phyloP scores from a whole-genome alignment of 2,888 invertebrate species.

The Drosophila nigricruria region DNA sequence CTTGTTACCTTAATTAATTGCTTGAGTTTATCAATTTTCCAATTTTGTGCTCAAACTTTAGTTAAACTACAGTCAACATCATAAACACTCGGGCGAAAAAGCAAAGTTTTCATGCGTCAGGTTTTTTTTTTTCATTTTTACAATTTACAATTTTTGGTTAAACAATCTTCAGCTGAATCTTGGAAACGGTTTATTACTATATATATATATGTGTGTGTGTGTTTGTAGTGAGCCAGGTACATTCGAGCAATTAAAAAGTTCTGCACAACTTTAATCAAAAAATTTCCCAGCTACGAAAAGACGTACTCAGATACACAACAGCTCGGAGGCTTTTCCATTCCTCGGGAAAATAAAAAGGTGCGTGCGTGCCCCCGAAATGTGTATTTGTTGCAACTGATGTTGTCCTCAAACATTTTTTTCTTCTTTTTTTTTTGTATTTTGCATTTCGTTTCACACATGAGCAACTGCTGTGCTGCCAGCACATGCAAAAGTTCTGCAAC shows the following conservation, averaged over 20 bases:
- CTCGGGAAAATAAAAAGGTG: constrained; percentile 47
- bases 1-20: constrained; percentile 6
- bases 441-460: constrained; percentile 76
- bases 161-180: constrained; percentile 34
- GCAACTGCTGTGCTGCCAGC: constrained; percentile 41
- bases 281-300: constrained; percentile 64
- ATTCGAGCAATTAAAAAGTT: constrained; percentile 73
- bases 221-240: constrained; percentile 17
- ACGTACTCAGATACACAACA: constrained; percentile 4
- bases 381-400: constrained; percentile 10
- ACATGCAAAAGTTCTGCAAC: constrained; percentile 37
- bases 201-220: background rate
- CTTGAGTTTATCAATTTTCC: constrained; percentile 1
- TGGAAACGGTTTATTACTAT: constrained; percentile 18
- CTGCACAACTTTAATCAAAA: constrained; percentile 74
- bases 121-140: constrained; percentile 3
- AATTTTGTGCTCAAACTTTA: background rate
- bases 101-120: constrained; percentile 6
- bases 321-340: constrained; percentile 3
- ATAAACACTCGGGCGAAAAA: constrained; percentile 1
- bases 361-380: constrained; percentile 60
- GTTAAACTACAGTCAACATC: constrained; percentile 6
- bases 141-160: constrained; percentile 10
- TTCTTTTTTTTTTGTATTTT: constrained; percentile 35
- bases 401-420: constrained; percentile 6